A percentile compares a stretch with the other conserved stretches of the same genome.
phyloP scores from a whole-genome alignment of 2,113 vertebrate species.

The Bubo scandiacus region DNA sequence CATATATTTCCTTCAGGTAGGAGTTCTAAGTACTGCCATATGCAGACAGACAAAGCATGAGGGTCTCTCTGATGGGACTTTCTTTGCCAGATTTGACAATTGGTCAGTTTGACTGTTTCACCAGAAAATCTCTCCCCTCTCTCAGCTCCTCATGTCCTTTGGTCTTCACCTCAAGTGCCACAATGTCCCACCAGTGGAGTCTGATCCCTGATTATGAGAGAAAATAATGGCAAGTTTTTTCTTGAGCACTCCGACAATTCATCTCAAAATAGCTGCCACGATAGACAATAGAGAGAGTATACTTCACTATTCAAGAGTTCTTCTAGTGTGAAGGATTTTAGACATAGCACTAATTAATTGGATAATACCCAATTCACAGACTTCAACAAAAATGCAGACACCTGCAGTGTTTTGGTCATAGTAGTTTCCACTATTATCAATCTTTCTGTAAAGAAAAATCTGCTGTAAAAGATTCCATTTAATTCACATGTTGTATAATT shows the following conservation, averaged over 20 bases:
- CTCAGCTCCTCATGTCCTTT: not conserved
- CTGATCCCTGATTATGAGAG: not conserved
- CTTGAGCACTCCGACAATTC: not conserved
- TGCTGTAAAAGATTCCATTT: not conserved
- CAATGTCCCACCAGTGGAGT: not conserved
- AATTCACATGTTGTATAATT: not conserved
- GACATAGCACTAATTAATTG: not conserved
- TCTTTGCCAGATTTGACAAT: not conserved
- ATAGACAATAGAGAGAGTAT: not conserved
- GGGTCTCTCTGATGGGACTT: not conserved
- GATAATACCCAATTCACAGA: not conserved
- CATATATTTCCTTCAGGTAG: not conserved
- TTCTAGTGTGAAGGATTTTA: not conserved
- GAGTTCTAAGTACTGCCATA: not conserved
- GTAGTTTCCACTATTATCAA: not conserved
- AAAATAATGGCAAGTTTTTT: not conserved
- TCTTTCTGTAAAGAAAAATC: not conserved
- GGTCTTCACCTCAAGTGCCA: not conserved
- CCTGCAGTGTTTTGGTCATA: not conserved
- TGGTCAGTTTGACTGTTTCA: not conserved
- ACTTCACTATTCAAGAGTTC: not conserved
- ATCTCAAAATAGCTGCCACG: not conserved
- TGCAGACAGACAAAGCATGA: not conserved
- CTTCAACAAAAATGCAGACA: not conserved
- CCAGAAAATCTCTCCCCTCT: not conserved